phyloP scores from a whole-genome alignment of 1,140 invertebrate genomes.

The Drosophila takahashii region DNA sequence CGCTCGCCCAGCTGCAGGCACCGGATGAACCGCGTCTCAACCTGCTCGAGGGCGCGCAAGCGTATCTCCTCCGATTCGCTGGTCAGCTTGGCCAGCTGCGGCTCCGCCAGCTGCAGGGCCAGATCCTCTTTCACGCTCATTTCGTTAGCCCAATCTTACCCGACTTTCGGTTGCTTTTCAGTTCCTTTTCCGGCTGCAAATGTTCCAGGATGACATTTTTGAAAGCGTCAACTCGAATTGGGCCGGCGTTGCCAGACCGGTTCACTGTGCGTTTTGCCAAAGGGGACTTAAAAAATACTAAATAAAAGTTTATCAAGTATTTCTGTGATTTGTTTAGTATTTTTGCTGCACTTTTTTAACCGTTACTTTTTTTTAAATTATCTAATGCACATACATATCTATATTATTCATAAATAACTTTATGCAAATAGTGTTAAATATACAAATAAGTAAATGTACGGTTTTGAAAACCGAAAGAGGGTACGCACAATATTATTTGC shows the following conservation, averaged over 20 bases:
- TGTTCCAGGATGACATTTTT: conserved; percentile 13
- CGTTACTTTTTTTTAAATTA: too few relatives aligned
- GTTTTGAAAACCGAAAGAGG: too few relatives aligned
- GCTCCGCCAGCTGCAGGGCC: conserved; percentile 23
- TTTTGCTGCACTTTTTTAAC: neutral
- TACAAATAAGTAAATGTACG: too few relatives aligned
- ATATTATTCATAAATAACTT: neutral
- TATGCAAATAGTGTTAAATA: neutral
- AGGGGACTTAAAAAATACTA: neutral
- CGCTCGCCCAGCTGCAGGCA: conserved; percentile 46
- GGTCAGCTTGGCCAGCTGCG: conserved; percentile 60
- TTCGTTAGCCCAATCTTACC: neutral
- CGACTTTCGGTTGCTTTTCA: neutral
- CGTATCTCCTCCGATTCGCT: conserved; percentile 71
- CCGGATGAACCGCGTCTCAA: conserved; percentile 60
- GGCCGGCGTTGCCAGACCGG: neutral
- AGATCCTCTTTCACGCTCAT: conserved; percentile 5
- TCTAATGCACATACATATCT: too few relatives aligned
- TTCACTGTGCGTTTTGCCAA: neutral
- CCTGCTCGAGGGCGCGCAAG: conserved; percentile 69
- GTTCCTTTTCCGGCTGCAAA: neutral
- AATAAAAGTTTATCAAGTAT: too few relatives aligned
- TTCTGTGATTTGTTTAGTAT: neutral
- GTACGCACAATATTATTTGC: too few relatives aligned
- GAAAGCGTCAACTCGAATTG: conserved; percentile 16